phyloP scores from a whole-genome alignment of 2,113 vertebrate species.

The Lophura nycthemera region DNA sequence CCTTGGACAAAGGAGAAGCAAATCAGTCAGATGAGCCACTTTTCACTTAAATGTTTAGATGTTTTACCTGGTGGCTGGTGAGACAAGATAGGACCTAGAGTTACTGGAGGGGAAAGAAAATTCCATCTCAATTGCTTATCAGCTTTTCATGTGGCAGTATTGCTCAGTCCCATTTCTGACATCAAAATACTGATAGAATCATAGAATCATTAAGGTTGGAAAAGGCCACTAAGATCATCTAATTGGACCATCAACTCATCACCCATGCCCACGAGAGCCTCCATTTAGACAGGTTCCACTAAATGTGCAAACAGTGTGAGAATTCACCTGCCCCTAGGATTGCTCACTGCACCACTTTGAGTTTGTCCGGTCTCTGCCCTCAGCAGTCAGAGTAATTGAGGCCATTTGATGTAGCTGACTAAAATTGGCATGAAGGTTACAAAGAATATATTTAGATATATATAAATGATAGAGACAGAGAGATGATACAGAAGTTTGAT shows the following conservation, averaged over 20 bases:
- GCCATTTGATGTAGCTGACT: background rate
- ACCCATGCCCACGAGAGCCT: too few species aligned
- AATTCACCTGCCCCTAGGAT: background rate
- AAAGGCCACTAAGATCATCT: too few species aligned
- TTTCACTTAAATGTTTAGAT: background rate
- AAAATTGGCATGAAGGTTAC: background rate
- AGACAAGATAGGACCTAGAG: background rate
- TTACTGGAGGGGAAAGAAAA: accelerated
- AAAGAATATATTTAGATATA: background rate
- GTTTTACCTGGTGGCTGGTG: background rate
- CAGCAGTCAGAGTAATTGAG: background rate
- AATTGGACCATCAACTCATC: too few species aligned
- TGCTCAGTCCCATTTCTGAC: background rate
- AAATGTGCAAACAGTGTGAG: accelerated
- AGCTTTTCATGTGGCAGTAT: background rate
- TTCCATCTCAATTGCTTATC: background rate
- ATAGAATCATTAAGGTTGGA: too few species aligned
- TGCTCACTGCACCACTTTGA: background rate
- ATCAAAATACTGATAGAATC: background rate
- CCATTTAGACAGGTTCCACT: background rate
- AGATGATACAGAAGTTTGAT: background rate
- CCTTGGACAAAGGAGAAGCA: background rate
- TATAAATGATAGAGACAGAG: too few species aligned
- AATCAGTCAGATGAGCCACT: background rate
- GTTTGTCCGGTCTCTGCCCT: background rate